Percentiles rank a stretch among this genome's conserved stretches.
phyloP scores from a whole-genome alignment of 2,888 invertebrate species.

The Callyntrura sp. region DNA sequence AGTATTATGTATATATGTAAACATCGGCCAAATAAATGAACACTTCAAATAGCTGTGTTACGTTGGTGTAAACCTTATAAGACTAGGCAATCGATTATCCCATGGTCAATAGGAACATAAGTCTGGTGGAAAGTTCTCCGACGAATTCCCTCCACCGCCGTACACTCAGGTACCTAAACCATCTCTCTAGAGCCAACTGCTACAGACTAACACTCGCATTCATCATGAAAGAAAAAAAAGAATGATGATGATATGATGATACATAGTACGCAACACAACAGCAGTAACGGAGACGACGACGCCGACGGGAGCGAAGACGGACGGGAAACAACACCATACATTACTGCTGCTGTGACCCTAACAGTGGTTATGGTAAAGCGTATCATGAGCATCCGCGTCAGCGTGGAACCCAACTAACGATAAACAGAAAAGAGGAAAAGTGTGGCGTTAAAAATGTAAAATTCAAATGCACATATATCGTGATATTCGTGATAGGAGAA shows the following conservation, averaged over 20 bases:
- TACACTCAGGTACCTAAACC: constrained; percentile 21
- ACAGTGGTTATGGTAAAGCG: constrained; percentile 16
- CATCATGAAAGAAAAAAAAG: too few relatives aligned
- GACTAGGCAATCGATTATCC: constrained; percentile 51
- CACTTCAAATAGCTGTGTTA: constrained; percentile 38
- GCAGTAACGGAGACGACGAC: neutral
- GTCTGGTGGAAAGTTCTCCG: neutral
- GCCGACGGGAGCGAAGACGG: neutral
- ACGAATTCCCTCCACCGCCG: neutral
- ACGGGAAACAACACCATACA: constrained; percentile 27
- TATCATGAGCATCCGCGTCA: neutral
- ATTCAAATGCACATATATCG: constrained; percentile 27
- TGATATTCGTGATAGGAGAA: neutral
- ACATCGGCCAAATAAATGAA: too few relatives aligned
- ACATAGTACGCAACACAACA: neutral
- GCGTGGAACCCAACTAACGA: neutral
- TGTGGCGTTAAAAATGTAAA: constrained; percentile 54
- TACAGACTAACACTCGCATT: too few relatives aligned
- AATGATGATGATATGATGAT: too few relatives aligned
- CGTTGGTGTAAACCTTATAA: neutral
- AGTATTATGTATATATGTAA: too few relatives aligned
- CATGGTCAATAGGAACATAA: constrained; percentile 26
- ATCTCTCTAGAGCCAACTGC: neutral
- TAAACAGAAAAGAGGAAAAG: constrained; percentile 4
- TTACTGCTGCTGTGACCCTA: constrained; percentile 38